These are phyloP conservation scores for Vidua macroura DNA, from an alignment of 2,113 vertebrate species.

Conservation along the genomic window DNA sequence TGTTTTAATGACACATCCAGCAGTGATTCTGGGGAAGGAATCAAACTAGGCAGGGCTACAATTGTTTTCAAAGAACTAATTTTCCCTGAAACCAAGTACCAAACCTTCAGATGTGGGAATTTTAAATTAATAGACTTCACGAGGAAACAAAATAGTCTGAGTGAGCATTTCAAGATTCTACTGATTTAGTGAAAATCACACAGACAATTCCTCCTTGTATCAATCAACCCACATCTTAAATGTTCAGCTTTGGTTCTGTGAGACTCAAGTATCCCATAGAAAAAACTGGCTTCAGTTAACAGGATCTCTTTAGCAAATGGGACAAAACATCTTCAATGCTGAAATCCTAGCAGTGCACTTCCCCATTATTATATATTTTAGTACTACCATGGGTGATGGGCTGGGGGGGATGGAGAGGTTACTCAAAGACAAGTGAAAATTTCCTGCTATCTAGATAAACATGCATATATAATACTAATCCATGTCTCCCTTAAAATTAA, in stretches of 20 bases:
- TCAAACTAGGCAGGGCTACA: neutral
- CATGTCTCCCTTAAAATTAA: neutral
- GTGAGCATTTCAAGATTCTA: neutral
- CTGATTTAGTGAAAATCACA: neutral
- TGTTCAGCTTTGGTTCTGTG: neutral
- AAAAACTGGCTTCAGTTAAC: neutral
- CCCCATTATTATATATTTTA: neutral
- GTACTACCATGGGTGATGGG: neutral
- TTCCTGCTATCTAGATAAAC: neutral
- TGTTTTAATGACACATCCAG: neutral
- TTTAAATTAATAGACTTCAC: neutral
- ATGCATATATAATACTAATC: neutral
- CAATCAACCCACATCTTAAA: neutral
- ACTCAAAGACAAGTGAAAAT: neutral
- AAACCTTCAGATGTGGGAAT: neutral
- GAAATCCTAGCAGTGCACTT: neutral
- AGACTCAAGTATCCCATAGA: neutral
- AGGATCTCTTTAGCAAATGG: neutral
- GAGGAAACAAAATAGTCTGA: neutral
- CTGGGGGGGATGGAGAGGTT: neutral
- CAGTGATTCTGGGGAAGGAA: neutral
- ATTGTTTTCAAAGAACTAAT: neutral
- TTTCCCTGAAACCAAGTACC: neutral
- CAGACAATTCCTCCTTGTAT: neutral
- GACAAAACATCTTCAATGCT: neutral